Conservation (phyloP, 2,888 invertebrate species). For the Ophioninae sp. region DNA sequence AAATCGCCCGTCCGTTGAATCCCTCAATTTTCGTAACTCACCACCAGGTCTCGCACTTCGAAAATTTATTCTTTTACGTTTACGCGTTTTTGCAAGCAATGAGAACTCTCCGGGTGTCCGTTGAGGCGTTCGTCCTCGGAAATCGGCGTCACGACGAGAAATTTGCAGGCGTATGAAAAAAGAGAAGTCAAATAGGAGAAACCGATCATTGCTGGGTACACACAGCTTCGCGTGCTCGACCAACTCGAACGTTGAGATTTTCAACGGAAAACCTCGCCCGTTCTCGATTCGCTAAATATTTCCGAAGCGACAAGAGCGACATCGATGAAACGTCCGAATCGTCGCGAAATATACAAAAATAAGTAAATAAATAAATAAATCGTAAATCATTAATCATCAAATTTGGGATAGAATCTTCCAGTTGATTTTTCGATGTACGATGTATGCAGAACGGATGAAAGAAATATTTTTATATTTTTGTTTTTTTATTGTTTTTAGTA, state of each 20-base stretch:
- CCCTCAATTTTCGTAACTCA: constrained; percentile 36
- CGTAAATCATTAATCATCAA: background rate
- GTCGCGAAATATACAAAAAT: background rate
- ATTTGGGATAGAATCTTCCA: no score
- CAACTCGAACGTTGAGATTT: constrained; percentile 16
- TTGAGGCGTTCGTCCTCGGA: constrained; percentile 12
- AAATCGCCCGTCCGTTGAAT: constrained; percentile 38
- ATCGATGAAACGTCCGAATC: background rate
- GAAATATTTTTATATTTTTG: no score
- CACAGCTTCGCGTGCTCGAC: constrained; percentile 21
- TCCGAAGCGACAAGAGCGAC: background rate
- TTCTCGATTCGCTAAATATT: constrained; percentile 3
- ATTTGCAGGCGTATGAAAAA: constrained; percentile 18
- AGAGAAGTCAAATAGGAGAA: constrained; percentile 2
- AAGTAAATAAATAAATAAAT: background rate
- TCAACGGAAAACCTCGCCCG: background rate
- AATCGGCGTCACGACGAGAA: constrained; percentile 2
- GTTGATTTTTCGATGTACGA: no score
- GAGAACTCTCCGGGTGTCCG: constrained; percentile 7
- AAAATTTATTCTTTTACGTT: background rate
- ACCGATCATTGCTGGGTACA: background rate
- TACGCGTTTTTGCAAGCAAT: background rate
- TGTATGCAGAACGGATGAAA: no score
- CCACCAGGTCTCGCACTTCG: background rate
- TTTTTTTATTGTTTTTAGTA: no score